A percentile compares a stretch with the other conserved stretches of the same genome.
Conservation (phyloP, 2,888 invertebrate species). For the Scelioninae gen. 2 region DNA sequence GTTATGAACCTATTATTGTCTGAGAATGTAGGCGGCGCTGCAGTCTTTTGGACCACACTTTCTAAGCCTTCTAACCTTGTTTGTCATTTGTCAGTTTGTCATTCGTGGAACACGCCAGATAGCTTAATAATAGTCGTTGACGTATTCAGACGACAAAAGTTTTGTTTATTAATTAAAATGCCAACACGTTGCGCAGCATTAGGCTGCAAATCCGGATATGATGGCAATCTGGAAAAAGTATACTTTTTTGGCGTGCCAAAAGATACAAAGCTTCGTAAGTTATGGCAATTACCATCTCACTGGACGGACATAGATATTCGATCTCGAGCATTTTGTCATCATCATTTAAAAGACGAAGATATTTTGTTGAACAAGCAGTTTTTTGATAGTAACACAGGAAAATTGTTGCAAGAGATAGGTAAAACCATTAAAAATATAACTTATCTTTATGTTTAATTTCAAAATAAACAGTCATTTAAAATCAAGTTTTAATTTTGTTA, state of each 20-base stretch:
- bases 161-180: constrained; percentile 17
- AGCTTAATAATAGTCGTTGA: too few species aligned
- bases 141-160: too few species aligned
- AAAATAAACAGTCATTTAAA: too few species aligned
- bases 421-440: constrained; percentile 6
- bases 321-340: neutral
- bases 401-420: constrained; percentile 25
- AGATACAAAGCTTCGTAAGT: neutral
- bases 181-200: constrained; percentile 14
- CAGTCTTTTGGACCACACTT: too few species aligned
- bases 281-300: neutral
- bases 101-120: too few species aligned
- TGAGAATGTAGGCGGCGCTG: too few species aligned
- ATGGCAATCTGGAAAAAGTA: constrained; percentile 6
- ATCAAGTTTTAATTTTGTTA: too few species aligned
- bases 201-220: constrained; percentile 10
- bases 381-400: constrained; percentile 21
- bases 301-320: constrained; percentile 1
- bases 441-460: too few species aligned
- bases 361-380: neutral
- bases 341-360: constrained; percentile 1
- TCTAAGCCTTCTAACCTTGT: too few species aligned
- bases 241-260: constrained; percentile 1
- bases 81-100: too few species aligned
- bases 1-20: too few species aligned